A percentile compares a stretch with the other conserved stretches of the same genome.
These are phyloP conservation scores for Menura novaehollandiae DNA, from an alignment of 2,113 vertebrate species.

Conservation along the genomic window DNA sequence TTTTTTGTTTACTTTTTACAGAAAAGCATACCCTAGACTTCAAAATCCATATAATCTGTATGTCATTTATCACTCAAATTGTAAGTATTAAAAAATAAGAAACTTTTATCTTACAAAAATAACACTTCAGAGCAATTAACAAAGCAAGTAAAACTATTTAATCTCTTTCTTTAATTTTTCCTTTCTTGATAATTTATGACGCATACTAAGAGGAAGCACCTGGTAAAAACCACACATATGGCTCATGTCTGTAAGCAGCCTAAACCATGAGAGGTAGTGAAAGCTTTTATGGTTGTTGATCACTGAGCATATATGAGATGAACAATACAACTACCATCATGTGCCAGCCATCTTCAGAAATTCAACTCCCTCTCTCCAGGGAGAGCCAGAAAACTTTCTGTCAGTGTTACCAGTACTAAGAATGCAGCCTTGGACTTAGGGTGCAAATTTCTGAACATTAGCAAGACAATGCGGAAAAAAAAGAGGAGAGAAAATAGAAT, in stretches of 20 bases:
- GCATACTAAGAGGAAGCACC: conserved; percentile 38
- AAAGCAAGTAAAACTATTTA: background rate
- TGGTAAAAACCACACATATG: background rate
- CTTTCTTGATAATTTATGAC: background rate
- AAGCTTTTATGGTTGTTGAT: background rate
- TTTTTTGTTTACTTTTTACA: background rate
- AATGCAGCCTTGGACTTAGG: background rate
- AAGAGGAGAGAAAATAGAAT: background rate
- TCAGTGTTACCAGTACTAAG: background rate
- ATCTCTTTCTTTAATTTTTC: background rate
- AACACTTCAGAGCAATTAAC: background rate
- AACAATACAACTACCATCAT: background rate
- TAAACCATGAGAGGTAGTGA: background rate
- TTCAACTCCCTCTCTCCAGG: background rate
- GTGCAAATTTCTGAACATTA: background rate
- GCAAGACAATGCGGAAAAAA: fast-evolving
- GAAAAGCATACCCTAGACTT: background rate
- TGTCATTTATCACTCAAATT: background rate
- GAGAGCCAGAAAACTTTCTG: background rate
- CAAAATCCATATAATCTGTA: background rate
- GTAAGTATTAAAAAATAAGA: background rate
- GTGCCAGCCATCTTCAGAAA: background rate
- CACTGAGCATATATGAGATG: fast-evolving
- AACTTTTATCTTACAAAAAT: background rate
- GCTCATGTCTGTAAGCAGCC: background rate